Evolutionary conservation across 2,113 vertebrate species (phyloP), one percentile per base, ranked within the genome.

Genomic region (Hepsetus odoe): DNA sequence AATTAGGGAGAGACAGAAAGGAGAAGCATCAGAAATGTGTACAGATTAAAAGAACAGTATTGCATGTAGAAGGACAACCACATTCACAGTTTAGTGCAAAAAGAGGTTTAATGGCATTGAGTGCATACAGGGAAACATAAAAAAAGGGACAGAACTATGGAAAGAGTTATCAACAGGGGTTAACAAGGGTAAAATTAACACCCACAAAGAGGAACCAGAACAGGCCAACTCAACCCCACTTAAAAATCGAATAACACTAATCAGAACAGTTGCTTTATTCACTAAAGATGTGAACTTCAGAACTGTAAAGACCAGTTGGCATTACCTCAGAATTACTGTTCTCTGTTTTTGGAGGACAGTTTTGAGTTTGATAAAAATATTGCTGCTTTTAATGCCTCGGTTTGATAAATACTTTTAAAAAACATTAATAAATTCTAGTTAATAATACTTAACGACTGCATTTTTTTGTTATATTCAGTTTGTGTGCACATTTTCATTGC

Each of bases 1-100:
- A 73, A 62, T 38, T 74, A 88, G 85, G 87, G 84, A 90, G 71
- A 68, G 32, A 42, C 40, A 58, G 77, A 61, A 79, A 85, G 74
- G 81, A 87, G 82, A 86, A 67, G 80, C 40, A 74, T 88, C 86
- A 91, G 83, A 88, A 79, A 87, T 67, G 82, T 83, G 55, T 74
- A 77, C 69, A 82, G 82, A 72, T 77, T 78, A 80, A 82, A 77
- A 85, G 56, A 85, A 44, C 38, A 76, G 46, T 35, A 72, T 35
- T 35, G 33, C 49, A 79, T 2, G 38, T 62, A 51, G 30, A 70
- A 71, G 18, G 26, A 80, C 79, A 33, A 58, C 35, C 33, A 71
- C 71, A 35, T 69, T 69, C 38, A 74, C 32, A 62, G 44, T 55
- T 71, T 65, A 69, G 66, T 22, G 40, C 56, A 64, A 53, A 35